Evolutionary conservation across 2,113 vertebrate species (phyloP).

Genomic region (Rattus rattus): DNA sequence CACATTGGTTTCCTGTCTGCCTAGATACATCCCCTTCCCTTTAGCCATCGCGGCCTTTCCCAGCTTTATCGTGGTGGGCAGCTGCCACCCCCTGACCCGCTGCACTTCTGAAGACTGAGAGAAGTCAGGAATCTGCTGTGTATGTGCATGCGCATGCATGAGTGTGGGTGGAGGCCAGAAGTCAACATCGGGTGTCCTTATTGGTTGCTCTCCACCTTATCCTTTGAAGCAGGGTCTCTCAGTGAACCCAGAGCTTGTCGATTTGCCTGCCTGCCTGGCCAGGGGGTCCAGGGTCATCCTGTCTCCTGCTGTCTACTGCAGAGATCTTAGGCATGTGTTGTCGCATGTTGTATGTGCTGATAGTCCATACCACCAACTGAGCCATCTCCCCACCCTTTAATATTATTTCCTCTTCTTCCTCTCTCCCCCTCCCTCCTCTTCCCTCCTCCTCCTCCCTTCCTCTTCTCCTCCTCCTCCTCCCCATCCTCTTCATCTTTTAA

Average conservation of each 20-base stretch:
- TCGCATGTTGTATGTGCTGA: not conserved
- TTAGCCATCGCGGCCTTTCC: constrained; percentile 16
- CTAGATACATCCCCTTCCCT: not conserved
- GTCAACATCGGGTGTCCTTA: not conserved
- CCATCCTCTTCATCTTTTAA: not conserved
- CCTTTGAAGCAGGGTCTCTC: not conserved
- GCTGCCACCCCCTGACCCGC: not conserved
- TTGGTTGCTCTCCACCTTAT: not conserved
- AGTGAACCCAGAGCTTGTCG: not conserved
- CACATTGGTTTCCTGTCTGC: not conserved
- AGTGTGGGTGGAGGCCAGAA: not conserved
- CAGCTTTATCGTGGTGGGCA: not conserved
- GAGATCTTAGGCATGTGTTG: not conserved
- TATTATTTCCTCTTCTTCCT: not conserved
- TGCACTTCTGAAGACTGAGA: not conserved
- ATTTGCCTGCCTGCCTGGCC: not conserved
- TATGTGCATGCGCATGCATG: not conserved
- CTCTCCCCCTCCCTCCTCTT: no score
- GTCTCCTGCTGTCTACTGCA: not conserved
- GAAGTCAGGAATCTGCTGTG: not conserved
- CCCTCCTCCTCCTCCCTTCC: no score
- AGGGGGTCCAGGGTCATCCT: no score
- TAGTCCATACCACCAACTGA: not conserved
- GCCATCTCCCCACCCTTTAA: not conserved
- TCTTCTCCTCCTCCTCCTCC: not conserved